phyloP scores from a whole-genome alignment of 2,113 vertebrate species.

The rat (Rattus norvegicus) region DNA sequence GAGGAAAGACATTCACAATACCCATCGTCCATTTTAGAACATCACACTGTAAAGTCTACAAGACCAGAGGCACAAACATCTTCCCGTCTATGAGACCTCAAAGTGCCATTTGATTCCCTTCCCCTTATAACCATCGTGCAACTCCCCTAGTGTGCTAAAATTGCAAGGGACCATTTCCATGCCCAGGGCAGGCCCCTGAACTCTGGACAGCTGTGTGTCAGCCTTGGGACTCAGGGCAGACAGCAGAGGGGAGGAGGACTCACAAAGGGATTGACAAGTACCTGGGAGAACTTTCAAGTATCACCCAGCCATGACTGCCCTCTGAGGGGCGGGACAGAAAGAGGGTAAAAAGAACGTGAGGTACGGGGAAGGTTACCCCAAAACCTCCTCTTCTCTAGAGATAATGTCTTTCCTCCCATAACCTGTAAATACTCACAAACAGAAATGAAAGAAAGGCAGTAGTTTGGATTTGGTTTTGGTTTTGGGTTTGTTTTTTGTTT shows the following conservation, averaged over 20 bases:
- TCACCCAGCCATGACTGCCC: neutral
- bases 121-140: neutral
- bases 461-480: too few species aligned
- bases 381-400: neutral
- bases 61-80: neutral
- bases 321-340: neutral
- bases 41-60: neutral
- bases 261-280: neutral
- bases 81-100: neutral
- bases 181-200: neutral
- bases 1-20: neutral
- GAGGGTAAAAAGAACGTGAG: too few species aligned
- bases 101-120: neutral
- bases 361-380: rapidly evolving
- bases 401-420: neutral
- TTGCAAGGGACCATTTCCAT: neutral
- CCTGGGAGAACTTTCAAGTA: neutral
- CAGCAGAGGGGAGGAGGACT: neutral
- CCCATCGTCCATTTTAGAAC: neutral
- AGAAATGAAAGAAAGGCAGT: neutral
- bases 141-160: neutral
- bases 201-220: neutral
- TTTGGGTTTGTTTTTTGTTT: too few species aligned
- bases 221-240: neutral
- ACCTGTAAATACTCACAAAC: neutral